phyloP scores from a whole-genome alignment of 2,888 invertebrate species.

The Elysia crispata region DNA sequence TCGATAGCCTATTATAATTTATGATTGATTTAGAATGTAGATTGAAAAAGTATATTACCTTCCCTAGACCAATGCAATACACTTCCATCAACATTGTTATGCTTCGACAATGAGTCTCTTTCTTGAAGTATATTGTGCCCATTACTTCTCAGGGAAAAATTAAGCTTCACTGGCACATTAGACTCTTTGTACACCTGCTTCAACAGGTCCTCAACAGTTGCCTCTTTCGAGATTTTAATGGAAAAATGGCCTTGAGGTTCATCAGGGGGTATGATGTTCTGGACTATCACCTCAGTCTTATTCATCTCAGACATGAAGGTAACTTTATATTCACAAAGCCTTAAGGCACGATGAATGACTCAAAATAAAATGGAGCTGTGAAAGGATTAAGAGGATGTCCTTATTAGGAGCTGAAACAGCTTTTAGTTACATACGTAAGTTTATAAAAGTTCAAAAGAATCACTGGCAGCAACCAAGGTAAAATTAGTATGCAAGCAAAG shows the following conservation, averaged over 20 bases:
- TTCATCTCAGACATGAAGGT: constrained; percentile 39
- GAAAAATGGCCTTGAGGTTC: constrained; percentile 57
- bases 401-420: too few relatives aligned
- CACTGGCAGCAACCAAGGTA: too few relatives aligned
- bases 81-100: constrained; percentile 69
- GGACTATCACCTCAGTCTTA: constrained; percentile 60
- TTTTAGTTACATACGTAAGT: too few relatives aligned
- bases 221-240: constrained; percentile 53
- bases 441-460: too few relatives aligned
- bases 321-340: too few relatives aligned
- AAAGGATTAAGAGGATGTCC: too few relatives aligned
- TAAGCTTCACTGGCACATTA: constrained; percentile 55
- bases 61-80: constrained; percentile 66
- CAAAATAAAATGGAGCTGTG: too few relatives aligned
- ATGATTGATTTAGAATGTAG: too few relatives aligned
- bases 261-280: constrained; percentile 57
- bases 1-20: too few relatives aligned
- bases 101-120: constrained; percentile 60
- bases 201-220: constrained; percentile 57
- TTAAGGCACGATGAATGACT: too few relatives aligned
- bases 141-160: constrained; percentile 67
- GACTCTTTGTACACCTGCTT: constrained; percentile 62
- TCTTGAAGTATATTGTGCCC: constrained; percentile 64
- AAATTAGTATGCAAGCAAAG: too few relatives aligned
- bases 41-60: constrained; percentile 58